These are phyloP conservation scores for Apotomis capreana DNA, from an alignment of 2,888 invertebrate genomes.

Conservation along the genomic window DNA sequence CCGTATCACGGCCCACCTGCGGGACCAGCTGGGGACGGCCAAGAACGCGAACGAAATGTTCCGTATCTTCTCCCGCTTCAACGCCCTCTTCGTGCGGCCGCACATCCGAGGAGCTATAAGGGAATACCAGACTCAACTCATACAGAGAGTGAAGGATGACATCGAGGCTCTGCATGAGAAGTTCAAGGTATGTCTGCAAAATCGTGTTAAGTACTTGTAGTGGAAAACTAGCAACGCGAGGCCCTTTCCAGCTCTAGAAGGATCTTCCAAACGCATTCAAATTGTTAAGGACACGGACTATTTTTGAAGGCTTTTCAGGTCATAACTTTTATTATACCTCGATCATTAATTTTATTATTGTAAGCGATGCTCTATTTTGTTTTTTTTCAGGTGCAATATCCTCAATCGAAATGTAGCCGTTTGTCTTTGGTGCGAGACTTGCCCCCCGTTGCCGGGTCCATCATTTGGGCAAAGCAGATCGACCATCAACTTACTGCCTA, in stretches of 20 bases:
- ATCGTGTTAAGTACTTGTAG: background rate
- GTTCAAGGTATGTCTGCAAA: constrained; percentile 88
- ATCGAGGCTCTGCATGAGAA: constrained; percentile 99
- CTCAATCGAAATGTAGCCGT: constrained; percentile 95
- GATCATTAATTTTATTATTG: background rate
- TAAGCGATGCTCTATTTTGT: background rate
- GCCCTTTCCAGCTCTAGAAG: too few relatives aligned
- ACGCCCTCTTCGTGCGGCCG: constrained; percentile 98
- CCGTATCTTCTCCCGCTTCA: constrained; percentile 98
- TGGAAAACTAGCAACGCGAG: background rate
- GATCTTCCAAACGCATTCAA: too few relatives aligned
- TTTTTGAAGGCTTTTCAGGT: too few relatives aligned
- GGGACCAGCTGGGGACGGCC: constrained; percentile 98
- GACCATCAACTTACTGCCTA: constrained; percentile 98
- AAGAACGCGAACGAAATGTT: constrained; percentile 99
- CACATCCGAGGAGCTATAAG: constrained; percentile 99
- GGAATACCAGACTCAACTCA: constrained; percentile 99
- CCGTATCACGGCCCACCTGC: constrained; percentile 97
- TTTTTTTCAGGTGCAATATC: constrained; percentile 91
- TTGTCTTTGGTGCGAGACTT: constrained; percentile 96
- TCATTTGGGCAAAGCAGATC: constrained; percentile 99
- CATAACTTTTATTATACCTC: too few relatives aligned
- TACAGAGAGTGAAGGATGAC: constrained; percentile 99
- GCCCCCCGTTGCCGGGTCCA: constrained; percentile 98
- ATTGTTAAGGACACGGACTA: too few relatives aligned